phyloP scores from a whole-genome alignment of 2,113 vertebrate genomes.

The Phycodurus eques region DNA sequence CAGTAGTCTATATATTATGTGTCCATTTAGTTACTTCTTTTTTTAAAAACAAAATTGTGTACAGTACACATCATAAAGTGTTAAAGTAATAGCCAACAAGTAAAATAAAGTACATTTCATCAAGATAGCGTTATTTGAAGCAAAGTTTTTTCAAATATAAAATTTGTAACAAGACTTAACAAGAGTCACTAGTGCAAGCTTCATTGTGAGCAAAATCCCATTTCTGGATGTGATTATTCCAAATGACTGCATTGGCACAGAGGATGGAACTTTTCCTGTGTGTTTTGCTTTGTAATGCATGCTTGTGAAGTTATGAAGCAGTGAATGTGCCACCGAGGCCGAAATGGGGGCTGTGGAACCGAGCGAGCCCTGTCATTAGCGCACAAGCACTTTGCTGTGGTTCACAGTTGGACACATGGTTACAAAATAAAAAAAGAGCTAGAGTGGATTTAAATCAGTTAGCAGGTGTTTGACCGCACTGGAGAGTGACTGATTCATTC shows the following conservation, averaged over 20 bases:
- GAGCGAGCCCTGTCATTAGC: conserved; percentile 42
- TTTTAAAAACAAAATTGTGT: too few species aligned
- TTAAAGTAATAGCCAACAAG: too few species aligned
- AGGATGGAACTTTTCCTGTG: conserved; percentile 63
- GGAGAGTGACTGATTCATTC: conserved; percentile 19
- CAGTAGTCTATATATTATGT: too few species aligned
- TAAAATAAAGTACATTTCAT: too few species aligned
- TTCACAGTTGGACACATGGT: conserved; percentile 19
- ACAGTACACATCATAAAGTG: too few species aligned
- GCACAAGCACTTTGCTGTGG: conserved; percentile 34
- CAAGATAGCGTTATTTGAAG: not conserved
- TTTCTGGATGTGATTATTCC: conserved; percentile 54
- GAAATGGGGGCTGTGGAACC: conserved; percentile 45
- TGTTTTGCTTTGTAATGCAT: conserved; percentile 70
- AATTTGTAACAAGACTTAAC: conserved; percentile 34
- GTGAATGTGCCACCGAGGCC: conserved; percentile 67
- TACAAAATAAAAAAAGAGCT: conserved; percentile 13
- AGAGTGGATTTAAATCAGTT: conserved; percentile 11
- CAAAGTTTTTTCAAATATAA: not conserved
- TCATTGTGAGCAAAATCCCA: conserved; percentile 49
- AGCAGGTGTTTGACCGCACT: conserved; percentile 42
- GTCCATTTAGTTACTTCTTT: too few species aligned
- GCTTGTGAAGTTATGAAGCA: conserved; percentile 67
- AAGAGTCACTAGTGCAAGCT: conserved; percentile 14
- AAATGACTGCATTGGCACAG: conserved; percentile 51